Evolutionary conservation across 2,797 vertebrate species (phyloP), one percentile per base, ranked within the genome.

Genomic region (Eutrigla gurnardus): DNA sequence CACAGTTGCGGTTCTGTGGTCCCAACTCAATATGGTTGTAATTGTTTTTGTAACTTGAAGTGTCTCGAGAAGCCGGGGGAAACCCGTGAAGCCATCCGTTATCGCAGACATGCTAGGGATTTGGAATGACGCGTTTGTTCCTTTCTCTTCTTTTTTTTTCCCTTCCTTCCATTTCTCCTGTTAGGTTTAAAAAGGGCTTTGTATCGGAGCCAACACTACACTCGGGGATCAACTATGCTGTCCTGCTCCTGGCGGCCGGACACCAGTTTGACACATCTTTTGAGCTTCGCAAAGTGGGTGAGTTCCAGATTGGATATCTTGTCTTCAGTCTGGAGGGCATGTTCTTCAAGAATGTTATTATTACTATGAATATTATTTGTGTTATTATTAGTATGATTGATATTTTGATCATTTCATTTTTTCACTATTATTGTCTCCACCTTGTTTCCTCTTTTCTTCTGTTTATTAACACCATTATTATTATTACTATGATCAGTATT

Each of bases 261-360:
- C 96, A 99, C 85, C 95, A 97, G 93, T 99, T 99, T 86, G 98
- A 99, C 88, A 94, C 96, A 25, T 99, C 97, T 11, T 98, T 98
- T 75, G 98, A 99, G 92, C 97, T 99, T 54, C 97, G 97, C 67
- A 99, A 99, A 98, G 97, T 99, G 81, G 98, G 98, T 99, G 95
- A 95, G 95, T 95, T 13, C 47, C 5, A 13, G 7, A 42, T 39
- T 36, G 0, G 33, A 45, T 58, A 4, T 69, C 60, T 25, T 49
- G 46, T 25, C n/a, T 36, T 50, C 46, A n/a, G 0, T 70, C 33
- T 2, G 25, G 25, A 39, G 36, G 68, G 40, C n/a, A 43, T 25
- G 6, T 5, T 25, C 25, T 25, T 25, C 25, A 25, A 25, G 25
- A 25, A 25, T 25, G 25, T 25, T 25, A 25, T 25, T 25, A 25